Evolutionary conservation across 2,888 invertebrate genomes (phyloP).

Genomic region (Anticlea derivata): DNA sequence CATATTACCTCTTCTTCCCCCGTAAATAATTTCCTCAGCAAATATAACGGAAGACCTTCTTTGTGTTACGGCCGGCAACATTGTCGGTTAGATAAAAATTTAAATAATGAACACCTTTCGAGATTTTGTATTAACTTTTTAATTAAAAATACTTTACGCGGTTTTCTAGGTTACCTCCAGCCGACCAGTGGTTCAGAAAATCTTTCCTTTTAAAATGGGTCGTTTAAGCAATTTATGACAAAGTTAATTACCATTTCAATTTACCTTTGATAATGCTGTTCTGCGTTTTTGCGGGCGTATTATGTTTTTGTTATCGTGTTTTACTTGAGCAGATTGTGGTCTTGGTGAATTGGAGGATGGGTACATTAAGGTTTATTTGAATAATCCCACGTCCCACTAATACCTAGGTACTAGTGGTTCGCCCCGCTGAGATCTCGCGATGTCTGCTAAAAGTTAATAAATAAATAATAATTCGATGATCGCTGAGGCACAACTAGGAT

Average conservation of each 20-base stretch:
- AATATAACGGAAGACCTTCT: constrained; percentile 26
- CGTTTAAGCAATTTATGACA: constrained; percentile 28
- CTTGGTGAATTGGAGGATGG: not conserved
- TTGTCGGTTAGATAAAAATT: constrained; percentile 31
- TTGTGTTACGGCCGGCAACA: constrained; percentile 28
- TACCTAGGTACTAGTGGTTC: no score
- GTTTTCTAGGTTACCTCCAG: constrained; percentile 5
- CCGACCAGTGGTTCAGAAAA: constrained; percentile 7
- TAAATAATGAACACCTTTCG: constrained; percentile 28
- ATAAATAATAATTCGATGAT: no score
- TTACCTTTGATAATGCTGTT: constrained; percentile 25
- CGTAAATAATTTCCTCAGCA: constrained; percentile 23
- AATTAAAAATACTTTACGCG: constrained; percentile 27
- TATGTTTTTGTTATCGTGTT: constrained; percentile 13
- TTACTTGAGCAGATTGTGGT: constrained; percentile 6
- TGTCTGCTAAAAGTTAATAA: no score
- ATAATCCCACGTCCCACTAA: no score
- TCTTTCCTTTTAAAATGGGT: constrained; percentile 23
- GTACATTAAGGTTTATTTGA: not conserved
- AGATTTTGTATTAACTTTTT: constrained; percentile 28
- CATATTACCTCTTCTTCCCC: constrained; percentile 16
- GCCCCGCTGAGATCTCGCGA: no score
- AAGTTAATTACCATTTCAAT: constrained; percentile 27
- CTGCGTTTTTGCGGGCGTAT: constrained; percentile 19
- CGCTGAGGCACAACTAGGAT: no score